Conservation (phyloP, 2,113 vertebrate species). For the Ictalurus punctatus region DNA sequence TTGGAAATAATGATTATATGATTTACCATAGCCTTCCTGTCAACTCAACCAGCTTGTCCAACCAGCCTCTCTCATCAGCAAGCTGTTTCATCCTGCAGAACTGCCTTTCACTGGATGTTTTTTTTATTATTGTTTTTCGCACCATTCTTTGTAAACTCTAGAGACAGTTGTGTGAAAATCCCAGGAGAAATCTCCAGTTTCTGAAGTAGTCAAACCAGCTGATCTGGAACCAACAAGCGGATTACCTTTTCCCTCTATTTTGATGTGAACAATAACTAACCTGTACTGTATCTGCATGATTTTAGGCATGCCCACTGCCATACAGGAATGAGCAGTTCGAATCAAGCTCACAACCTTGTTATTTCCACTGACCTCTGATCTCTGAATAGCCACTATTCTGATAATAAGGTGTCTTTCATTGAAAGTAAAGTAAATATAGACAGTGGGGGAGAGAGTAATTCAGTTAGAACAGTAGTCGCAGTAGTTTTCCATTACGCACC, state of each 20-base stretch:
- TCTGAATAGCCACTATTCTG: neutral
- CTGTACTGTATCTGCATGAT: neutral
- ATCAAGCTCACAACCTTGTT: neutral
- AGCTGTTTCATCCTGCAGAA: neutral
- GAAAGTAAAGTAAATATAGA: neutral
- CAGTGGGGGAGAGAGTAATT: neutral
- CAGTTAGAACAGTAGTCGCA: neutral
- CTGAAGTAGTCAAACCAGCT: neutral
- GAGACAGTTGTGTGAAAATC: neutral
- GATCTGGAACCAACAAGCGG: neutral
- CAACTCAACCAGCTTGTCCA: neutral
- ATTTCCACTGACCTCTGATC: neutral
- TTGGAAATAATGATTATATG: neutral
- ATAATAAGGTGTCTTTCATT: constrained; percentile 1
- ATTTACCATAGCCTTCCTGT: neutral
- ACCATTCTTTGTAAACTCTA: neutral
- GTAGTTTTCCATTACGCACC: constrained; percentile 58
- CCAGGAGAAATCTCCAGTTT: neutral
- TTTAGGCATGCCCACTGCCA: neutral
- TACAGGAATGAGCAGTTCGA: neutral
- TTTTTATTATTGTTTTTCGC: neutral
- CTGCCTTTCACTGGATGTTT: neutral
- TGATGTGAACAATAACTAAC: neutral
- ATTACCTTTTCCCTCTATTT: neutral
- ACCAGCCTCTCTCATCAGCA: neutral